Conservation (phyloP, 1,140 invertebrate genomes). For the Melanaphis sacchari region DNA sequence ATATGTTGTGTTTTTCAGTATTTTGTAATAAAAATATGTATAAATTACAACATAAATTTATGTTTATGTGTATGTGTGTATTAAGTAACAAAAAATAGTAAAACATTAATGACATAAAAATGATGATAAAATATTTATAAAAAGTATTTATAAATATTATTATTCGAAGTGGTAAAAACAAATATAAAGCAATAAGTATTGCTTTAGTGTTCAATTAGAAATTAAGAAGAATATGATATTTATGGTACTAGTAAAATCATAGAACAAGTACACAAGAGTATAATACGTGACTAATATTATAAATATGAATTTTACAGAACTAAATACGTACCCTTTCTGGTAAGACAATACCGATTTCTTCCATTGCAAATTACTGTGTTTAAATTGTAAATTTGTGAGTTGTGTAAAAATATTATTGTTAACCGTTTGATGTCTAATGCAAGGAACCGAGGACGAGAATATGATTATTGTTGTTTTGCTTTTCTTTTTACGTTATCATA, state of each 20-base stretch:
- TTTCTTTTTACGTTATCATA: constrained; percentile 27
- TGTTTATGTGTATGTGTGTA: background rate
- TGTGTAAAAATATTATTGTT: background rate
- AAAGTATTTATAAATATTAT: background rate
- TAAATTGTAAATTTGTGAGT: background rate
- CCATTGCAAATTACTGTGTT: constrained; percentile 66
- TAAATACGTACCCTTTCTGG: constrained; percentile 71
- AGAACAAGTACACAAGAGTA: background rate
- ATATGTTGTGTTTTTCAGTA: too few species aligned
- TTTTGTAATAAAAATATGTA: background rate
- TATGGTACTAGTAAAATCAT: background rate
- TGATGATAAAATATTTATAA: background rate
- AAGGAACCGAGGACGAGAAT: background rate
- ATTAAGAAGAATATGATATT: background rate
- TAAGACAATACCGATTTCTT: constrained; percentile 74
- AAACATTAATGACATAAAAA: background rate
- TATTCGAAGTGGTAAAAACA: background rate
- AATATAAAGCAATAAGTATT: background rate
- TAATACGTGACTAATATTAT: background rate
- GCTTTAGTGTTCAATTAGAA: background rate
- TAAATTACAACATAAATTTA: background rate
- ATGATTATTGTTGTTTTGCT: background rate
- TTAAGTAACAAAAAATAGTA: background rate
- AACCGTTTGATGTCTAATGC: background rate
- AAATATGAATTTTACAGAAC: background rate